Base-by-base conservation (phyloP, 2,888 invertebrate genomes). In the Morpho deidamia region DNA sequence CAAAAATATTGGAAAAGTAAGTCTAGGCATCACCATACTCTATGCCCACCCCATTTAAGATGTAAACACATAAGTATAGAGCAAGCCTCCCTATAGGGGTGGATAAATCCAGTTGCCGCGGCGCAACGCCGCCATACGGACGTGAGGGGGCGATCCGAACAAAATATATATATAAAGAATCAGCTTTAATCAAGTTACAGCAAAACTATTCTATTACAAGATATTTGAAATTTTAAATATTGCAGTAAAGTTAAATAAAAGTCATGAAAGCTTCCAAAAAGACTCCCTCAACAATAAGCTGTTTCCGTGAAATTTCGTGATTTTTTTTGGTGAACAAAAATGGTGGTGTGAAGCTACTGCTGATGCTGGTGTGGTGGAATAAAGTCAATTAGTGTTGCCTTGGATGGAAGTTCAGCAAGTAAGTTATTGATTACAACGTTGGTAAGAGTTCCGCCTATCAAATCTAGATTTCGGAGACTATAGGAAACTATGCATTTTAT, bases 11-110 rank as follows among this genome's bases (percentile, higher is more conserved):
- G n/a, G n/a, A 14, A 11, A 38, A 37, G 23, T n/a, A 38, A 37
- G 32, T 46, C 32, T 11, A 38, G 38, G 39, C 38, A 14, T 12
- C 10, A 33, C 11, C 11, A 48, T 59, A 53, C 42, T 75, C 86
- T 84, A 65, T 69, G 67, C 72, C 64, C 75, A 81, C 83, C 80
- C 83, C 81, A 82, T 84, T 84, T 81, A 83, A 84, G 86, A 84
- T 82, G 86, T 84, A 86, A 85, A 87, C 84, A 83, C 72, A 82
- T 76, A 86, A 80, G 81, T 86, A 86, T 85, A 84, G 72, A 48
- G 40, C 33, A 49, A 69, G 67, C 67, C 66, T 64, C 69, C 63
- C 61, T 55, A 64, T 69, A 71, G 77, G 76, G 73, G 64, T 67
- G 76, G 73, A 62, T 67, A 61, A 59, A 66, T 62, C 64, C 81